phyloP scores from a whole-genome alignment of 2,888 invertebrate genomes.

The Polymixis lichenea region DNA sequence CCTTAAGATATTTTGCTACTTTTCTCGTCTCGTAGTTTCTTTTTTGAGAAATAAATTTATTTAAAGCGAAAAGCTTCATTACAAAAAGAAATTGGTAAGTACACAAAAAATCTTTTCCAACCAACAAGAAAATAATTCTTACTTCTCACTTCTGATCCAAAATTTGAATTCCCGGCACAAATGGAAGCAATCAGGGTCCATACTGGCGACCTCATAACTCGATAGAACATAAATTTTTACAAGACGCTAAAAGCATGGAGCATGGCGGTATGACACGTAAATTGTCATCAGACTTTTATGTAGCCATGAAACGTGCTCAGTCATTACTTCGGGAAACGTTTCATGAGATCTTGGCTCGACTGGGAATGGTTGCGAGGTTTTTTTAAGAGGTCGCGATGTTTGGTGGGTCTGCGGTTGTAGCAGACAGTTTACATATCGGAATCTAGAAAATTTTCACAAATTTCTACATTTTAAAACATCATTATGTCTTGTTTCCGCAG shows the following conservation, averaged over 20 bases:
- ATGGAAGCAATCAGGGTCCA: conserved; percentile 71
- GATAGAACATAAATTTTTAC: conserved; percentile 73
- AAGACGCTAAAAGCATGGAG: conserved; percentile 71
- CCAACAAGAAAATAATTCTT: background rate
- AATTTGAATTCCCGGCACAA: conserved; percentile 37
- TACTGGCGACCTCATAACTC: conserved; percentile 72
- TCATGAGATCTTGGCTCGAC: conserved; percentile 24
- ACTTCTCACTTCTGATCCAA: conserved; percentile 32
- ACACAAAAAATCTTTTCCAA: background rate
- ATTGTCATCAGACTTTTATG: conserved; percentile 70
- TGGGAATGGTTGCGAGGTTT: background rate
- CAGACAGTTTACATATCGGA: background rate
- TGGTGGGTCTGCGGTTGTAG: background rate
- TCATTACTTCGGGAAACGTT: conserved; percentile 61
- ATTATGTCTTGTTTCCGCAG: no score
- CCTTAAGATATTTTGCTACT: no score
- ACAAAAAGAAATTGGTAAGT: background rate
- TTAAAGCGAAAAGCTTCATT: no score
- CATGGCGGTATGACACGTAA: conserved; percentile 66
- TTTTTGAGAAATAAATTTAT: no score
- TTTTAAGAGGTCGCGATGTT: conserved; percentile 12
- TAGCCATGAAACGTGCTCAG: conserved; percentile 60
- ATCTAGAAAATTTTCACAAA: no score
- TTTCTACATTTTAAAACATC: no score
- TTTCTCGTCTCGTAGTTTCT: no score